A percentile compares a stretch with the other conserved stretches of the same genome.
Evolutionary conservation across 2,113 vertebrate species (phyloP).

Genomic region (Ciconia boyciana): DNA sequence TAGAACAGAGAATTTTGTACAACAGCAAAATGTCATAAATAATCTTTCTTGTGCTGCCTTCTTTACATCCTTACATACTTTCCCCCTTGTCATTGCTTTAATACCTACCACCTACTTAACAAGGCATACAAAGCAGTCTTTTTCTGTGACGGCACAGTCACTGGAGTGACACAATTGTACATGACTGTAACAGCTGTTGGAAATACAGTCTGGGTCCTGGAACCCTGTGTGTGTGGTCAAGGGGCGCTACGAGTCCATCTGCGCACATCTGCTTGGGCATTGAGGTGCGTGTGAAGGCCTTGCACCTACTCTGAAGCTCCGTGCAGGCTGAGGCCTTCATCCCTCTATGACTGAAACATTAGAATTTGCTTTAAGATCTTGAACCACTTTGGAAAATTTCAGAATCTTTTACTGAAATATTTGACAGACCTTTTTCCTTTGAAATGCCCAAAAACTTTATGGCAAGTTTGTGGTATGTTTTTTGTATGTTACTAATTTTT

Average conservation of each 20-base stretch:
- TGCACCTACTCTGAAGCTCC: background rate
- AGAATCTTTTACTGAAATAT: background rate
- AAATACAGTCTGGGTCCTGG: background rate
- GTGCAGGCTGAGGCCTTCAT: background rate
- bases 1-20: background rate
- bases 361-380: background rate
- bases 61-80: no score
- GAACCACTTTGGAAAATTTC: background rate
- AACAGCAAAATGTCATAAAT: background rate
- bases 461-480: background rate
- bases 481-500: background rate
- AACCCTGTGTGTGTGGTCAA: background rate
- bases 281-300: background rate
- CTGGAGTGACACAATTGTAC: background rate
- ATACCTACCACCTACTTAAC: background rate
- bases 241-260: no score
- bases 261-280: background rate
- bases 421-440: background rate
- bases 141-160: background rate
- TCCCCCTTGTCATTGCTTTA: rapidly evolving
- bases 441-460: background rate
- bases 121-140: background rate
- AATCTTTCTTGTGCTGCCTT: background rate
- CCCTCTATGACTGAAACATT: background rate
- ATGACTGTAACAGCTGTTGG: background rate